Conservation (phyloP, 2,888 invertebrate genomes). For the Silvanus unidentatus region DNA sequence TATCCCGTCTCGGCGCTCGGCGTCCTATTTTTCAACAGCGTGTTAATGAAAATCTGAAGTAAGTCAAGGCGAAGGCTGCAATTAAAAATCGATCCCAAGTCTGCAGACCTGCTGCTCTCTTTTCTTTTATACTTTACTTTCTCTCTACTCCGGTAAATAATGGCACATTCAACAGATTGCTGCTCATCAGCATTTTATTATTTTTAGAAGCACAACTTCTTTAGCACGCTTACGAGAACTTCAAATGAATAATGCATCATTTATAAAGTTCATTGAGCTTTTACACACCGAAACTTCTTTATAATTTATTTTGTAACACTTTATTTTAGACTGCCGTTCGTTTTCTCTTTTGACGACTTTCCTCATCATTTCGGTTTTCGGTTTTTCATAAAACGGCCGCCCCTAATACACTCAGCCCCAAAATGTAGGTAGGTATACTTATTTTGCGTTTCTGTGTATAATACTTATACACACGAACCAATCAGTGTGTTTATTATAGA, state of each 20-base stretch:
- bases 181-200: slow-evolving; percentile 47
- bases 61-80: slow-evolving; percentile 50
- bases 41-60: slow-evolving; percentile 48
- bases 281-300: slow-evolving; percentile 30
- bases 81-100: slow-evolving; percentile 48
- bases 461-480: too few species aligned
- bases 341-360: too few species aligned
- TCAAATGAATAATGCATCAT: slow-evolving; percentile 40
- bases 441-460: too few species aligned
- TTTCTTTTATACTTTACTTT: slow-evolving; percentile 24
- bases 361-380: too few species aligned
- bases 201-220: slow-evolving; percentile 41
- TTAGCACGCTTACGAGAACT: slow-evolving; percentile 28
- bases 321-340: too few species aligned
- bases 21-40: slow-evolving; percentile 34
- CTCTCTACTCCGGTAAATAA: slow-evolving; percentile 36
- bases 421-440: too few species aligned
- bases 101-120: slow-evolving; percentile 22
- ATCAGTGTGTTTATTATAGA: too few species aligned
- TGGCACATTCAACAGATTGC: slow-evolving; percentile 48
- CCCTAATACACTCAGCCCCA: too few species aligned
- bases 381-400: too few species aligned
- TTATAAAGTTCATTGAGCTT: slow-evolving; percentile 35
- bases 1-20: slow-evolving; percentile 30
- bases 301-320: slow-evolving; percentile 25